These are phyloP conservation scores for Gymnosoma rotundatum DNA, from an alignment of 2,888 invertebrate species.

Conservation along the genomic window DNA sequence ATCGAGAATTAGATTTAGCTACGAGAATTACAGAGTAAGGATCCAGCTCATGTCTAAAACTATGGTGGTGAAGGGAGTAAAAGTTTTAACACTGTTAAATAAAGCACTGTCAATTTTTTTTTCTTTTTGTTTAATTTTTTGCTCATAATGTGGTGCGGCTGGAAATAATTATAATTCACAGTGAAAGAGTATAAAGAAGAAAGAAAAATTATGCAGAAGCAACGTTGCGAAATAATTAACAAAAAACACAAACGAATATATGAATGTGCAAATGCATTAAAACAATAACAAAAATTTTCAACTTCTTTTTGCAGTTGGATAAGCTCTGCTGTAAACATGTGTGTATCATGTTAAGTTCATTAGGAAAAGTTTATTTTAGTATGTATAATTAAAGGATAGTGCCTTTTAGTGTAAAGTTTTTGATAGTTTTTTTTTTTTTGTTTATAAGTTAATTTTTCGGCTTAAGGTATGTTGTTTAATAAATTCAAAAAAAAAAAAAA, in stretches of 20 bases:
- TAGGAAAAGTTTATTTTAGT: no score
- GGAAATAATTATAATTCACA: slow-evolving; percentile 21
- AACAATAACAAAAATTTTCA: slow-evolving; percentile 9
- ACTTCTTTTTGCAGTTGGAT: slow-evolving; percentile 1
- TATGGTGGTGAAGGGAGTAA: no score
- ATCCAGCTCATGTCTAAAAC: no score
- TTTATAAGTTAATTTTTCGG: no score
- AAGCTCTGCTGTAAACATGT: not conserved
- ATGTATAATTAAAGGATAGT: no score
- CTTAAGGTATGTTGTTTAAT: no score
- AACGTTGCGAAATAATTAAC: slow-evolving; percentile 18
- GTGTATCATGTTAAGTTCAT: not conserved
- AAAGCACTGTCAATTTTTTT: not conserved
- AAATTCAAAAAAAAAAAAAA: no score
- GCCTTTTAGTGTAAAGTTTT: no score
- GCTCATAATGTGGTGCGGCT: not conserved
- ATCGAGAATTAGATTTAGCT: no score
- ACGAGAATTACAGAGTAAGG: no score
- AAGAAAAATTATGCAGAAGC: not conserved
- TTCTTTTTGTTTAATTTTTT: not conserved
- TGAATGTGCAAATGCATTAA: slow-evolving; percentile 7
- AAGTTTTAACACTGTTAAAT: no score
- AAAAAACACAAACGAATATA: not conserved
- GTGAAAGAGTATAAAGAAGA: not conserved
- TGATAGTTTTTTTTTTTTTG: no score